Evolutionary conservation across 2,888 invertebrate species (phyloP).

Genomic region (Palloptera scutellata): DNA sequence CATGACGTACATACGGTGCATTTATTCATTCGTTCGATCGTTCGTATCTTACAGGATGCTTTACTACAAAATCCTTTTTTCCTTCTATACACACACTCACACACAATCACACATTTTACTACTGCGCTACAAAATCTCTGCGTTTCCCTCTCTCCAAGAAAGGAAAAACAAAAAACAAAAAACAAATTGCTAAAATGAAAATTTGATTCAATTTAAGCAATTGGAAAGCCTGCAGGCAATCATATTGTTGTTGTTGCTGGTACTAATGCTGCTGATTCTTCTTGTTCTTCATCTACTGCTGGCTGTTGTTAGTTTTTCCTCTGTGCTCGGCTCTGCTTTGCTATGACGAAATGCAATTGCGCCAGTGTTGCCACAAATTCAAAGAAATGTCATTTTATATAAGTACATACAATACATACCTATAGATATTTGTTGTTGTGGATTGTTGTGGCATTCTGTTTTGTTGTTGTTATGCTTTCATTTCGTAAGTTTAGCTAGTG

Average conservation of each 20-base stretch:
- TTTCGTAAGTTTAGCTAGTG: slow-evolving; percentile 1
- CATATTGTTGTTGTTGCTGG: neutral
- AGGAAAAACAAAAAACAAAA: too few relatives aligned
- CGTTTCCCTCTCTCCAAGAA: too few relatives aligned
- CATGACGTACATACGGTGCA: too few relatives aligned
- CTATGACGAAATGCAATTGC: neutral
- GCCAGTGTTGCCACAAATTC: neutral
- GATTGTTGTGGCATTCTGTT: neutral
- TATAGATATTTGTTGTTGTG: neutral
- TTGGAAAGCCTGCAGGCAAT: slow-evolving; percentile 18
- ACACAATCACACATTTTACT: too few relatives aligned
- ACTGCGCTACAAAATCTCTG: too few relatives aligned
- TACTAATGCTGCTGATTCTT: neutral
- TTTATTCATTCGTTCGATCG: too few relatives aligned
- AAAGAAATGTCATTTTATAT: slow-evolving; percentile 1
- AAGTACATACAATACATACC: neutral
- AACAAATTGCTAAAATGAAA: slow-evolving; percentile 8
- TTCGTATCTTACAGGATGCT: too few relatives aligned
- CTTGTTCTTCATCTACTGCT: neutral
- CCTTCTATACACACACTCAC: too few relatives aligned
- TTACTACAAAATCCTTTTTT: too few relatives aligned
- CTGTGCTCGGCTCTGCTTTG: neutral
- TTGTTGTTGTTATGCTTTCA: slow-evolving; percentile 7
- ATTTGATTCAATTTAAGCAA: slow-evolving; percentile 25
- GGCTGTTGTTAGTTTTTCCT: neutral